These are phyloP conservation scores for Stegastes partitus DNA, from an alignment of 2,113 vertebrate species.

Conservation along the genomic window DNA sequence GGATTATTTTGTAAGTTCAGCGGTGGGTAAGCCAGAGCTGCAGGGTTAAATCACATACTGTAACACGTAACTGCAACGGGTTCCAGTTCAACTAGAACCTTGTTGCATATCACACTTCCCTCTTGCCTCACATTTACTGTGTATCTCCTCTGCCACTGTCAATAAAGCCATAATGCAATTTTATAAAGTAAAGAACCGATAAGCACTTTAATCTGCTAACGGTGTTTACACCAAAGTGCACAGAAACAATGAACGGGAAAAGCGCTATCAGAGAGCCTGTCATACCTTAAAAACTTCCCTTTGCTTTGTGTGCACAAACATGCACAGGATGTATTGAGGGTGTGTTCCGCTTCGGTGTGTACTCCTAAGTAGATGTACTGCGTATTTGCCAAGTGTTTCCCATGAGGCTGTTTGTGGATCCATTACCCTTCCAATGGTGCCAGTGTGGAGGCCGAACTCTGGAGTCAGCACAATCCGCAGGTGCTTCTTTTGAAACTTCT, in stretches of 20 bases:
- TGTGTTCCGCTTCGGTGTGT: conserved; percentile 53
- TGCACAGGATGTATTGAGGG: conserved; percentile 62
- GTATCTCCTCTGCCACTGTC: not conserved
- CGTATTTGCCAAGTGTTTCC: conserved; percentile 72
- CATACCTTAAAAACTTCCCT: conserved; percentile 36
- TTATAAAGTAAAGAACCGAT: not conserved
- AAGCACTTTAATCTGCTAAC: conserved; percentile 11
- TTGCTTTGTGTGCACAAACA: conserved; percentile 55
- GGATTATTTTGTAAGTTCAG: not conserved
- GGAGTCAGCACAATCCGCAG: conserved; percentile 73
- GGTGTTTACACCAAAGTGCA: conserved; percentile 24
- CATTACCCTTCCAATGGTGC: conserved; percentile 76
- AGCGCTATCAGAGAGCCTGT: conserved; percentile 25
- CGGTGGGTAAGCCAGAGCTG: not conserved
- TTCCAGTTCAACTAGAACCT: not conserved
- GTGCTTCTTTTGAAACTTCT: conserved; percentile 63
- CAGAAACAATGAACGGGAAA: not conserved
- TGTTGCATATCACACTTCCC: not conserved
- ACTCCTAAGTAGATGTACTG: conserved; percentile 68
- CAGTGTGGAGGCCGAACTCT: conserved; percentile 54
- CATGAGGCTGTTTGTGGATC: conserved; percentile 75
- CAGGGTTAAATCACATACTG: not conserved
- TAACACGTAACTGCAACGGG: not conserved
- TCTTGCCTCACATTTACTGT: not conserved
- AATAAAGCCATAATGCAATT: not conserved